Evolutionary conservation across 2,113 vertebrate genomes (phyloP).

Genomic region (Tretioscincus oriximinensis): DNA sequence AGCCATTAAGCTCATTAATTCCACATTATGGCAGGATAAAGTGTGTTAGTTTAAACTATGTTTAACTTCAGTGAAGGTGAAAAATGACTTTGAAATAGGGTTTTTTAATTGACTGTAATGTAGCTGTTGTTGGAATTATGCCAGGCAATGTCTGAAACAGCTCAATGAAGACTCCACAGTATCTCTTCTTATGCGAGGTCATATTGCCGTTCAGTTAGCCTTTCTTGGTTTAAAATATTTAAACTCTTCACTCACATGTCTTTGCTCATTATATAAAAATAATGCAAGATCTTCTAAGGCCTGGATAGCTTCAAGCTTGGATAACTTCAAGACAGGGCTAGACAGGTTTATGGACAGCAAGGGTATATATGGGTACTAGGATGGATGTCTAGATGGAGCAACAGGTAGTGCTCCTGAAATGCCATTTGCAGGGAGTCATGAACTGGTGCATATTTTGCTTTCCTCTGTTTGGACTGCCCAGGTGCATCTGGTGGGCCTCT

Average conservation of each 20-base stretch:
- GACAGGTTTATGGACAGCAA: no score
- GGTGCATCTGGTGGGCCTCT: no score
- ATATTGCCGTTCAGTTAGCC: slow-evolving; percentile 20
- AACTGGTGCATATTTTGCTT: no score
- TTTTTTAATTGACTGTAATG: slow-evolving; percentile 62
- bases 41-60: slow-evolving; percentile 42
- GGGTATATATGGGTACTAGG: no score
- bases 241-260: slow-evolving; percentile 33
- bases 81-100: slow-evolving; percentile 41
- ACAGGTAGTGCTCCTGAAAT: no score
- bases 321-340: no score
- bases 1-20: slow-evolving; percentile 40
- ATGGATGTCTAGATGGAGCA: no score
- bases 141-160: slow-evolving; percentile 42
- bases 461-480: no score
- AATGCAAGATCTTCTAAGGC: no score
- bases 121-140: slow-evolving; percentile 56
- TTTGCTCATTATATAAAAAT: neutral
- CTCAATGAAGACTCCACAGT: slow-evolving; percentile 37
- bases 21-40: slow-evolving; percentile 38
- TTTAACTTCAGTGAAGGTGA: slow-evolving; percentile 53
- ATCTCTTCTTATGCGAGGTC: slow-evolving; percentile 50
- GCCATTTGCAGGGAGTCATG: no score
- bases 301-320: no score
- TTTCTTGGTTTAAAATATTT: slow-evolving; percentile 36